These are phyloP conservation scores for Drosophila setosimentum DNA, from an alignment of 2,888 invertebrate species.

Conservation along the genomic window DNA sequence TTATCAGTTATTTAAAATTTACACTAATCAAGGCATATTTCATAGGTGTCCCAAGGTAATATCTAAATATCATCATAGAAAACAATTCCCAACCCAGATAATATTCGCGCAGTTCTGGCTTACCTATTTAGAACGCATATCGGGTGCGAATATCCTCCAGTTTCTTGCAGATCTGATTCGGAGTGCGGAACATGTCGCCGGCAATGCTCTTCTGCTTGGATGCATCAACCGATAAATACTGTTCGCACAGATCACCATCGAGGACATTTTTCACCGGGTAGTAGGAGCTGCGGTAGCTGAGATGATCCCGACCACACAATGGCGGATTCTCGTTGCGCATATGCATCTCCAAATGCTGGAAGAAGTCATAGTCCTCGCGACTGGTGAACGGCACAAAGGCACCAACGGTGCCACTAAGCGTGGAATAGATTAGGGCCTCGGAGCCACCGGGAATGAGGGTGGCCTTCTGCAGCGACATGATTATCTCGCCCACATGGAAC, in stretches of 20 bases:
- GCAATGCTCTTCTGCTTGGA: constrained; percentile 98
- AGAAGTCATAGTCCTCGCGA: constrained; percentile 99
- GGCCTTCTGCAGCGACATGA: constrained; percentile 97
- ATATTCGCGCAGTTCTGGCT: constrained; percentile 4
- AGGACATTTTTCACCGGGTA: constrained; percentile 97
- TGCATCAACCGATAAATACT: constrained; percentile 98
- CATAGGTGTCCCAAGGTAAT: constrained; percentile 84
- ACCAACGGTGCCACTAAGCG: constrained; percentile 96
- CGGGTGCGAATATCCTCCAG: constrained; percentile 99
- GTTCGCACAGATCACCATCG: constrained; percentile 99
- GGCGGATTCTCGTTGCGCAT: constrained; percentile 99
- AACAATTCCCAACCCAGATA: too few relatives aligned
- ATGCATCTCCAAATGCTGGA: constrained; percentile 99
- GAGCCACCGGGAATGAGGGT: constrained; percentile 99
- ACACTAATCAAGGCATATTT: constrained; percentile 75
- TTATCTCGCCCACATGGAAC: constrained; percentile 98
- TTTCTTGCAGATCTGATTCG: constrained; percentile 99
- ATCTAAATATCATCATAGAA: constrained; percentile 63
- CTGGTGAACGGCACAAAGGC: constrained; percentile 97
- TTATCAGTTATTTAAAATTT: constrained; percentile 48
- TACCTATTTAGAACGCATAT: constrained; percentile 95
- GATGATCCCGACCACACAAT: constrained; percentile 98
- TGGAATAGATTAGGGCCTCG: constrained; percentile 98
- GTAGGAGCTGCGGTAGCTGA: constrained; percentile 98
- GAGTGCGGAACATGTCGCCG: constrained; percentile 96